Conservation (phyloP, 2,888 invertebrate genomes). For the Troilus luridus region DNA sequence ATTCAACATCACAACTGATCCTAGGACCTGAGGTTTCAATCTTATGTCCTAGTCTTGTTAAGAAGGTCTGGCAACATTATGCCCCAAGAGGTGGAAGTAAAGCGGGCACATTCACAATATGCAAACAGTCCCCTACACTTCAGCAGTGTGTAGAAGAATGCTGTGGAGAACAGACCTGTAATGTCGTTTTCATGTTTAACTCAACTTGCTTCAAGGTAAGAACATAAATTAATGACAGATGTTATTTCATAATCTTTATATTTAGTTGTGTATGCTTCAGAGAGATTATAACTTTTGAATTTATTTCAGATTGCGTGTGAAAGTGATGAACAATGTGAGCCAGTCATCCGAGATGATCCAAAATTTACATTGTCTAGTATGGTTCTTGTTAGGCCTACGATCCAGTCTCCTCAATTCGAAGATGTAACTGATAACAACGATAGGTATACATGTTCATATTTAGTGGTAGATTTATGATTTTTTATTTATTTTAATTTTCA, state of each 20-base stretch:
- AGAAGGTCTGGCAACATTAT: slow-evolving; percentile 46
- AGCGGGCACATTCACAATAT: slow-evolving; percentile 32
- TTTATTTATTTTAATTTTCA: neutral
- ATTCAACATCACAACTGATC: slow-evolving; percentile 49
- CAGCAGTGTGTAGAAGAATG: slow-evolving; percentile 69
- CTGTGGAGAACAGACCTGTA: slow-evolving; percentile 78
- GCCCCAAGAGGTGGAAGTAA: slow-evolving; percentile 40
- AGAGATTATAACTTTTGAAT: neutral
- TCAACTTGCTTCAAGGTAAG: slow-evolving; percentile 82
- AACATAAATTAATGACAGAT: neutral
- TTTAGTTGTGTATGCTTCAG: neutral
- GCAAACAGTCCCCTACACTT: slow-evolving; percentile 35
- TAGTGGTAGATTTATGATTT: neutral
- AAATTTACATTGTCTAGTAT: slow-evolving; percentile 77
- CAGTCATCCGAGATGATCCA: slow-evolving; percentile 75
- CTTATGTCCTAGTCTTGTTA: slow-evolving; percentile 40
- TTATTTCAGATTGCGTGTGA: slow-evolving; percentile 72
- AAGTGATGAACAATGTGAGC: slow-evolving; percentile 80
- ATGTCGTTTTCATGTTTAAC: slow-evolving; percentile 85
- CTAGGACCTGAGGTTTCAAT: slow-evolving; percentile 25
- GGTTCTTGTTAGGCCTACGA: slow-evolving; percentile 83
- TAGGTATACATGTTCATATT: slow-evolving; percentile 57
- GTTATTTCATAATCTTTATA: neutral
- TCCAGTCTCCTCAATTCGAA: slow-evolving; percentile 73
- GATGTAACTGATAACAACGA: slow-evolving; percentile 64